A percentile compares a stretch with the other conserved stretches of the same genome.
These are phyloP conservation scores for Melanerpes aurifrons DNA, from an alignment of 2,113 vertebrate genomes.

Conservation along the genomic window DNA sequence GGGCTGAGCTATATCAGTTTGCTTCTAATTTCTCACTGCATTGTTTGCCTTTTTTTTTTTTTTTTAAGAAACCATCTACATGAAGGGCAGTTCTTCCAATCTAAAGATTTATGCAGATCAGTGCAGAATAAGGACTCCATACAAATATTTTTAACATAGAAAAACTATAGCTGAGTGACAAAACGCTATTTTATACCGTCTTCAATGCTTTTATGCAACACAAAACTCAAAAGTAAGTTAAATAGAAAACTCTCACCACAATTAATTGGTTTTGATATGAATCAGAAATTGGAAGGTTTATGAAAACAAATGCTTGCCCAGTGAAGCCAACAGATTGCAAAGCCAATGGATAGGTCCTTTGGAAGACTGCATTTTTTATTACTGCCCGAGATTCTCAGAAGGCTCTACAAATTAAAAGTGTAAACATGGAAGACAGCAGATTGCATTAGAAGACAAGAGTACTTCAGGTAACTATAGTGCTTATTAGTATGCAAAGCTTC, in stretches of 20 bases:
- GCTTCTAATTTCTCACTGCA: background rate
- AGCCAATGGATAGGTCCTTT: background rate
- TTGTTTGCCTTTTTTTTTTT: background rate
- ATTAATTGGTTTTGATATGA: background rate
- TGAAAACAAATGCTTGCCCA: background rate
- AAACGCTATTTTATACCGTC: background rate
- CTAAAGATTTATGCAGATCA: background rate
- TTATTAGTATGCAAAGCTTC: slow-evolving; percentile 3
- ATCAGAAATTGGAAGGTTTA: background rate
- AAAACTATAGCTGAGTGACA: background rate
- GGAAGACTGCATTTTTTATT: background rate
- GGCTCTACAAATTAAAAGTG: background rate
- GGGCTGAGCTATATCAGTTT: background rate
- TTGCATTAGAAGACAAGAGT: background rate
- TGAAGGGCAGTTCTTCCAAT: background rate
- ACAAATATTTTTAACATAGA: background rate
- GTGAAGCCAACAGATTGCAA: background rate
- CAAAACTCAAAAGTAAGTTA: background rate
- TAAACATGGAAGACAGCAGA: background rate
- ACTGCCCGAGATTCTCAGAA: background rate
- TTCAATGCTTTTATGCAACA: background rate
- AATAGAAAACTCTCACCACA: background rate
- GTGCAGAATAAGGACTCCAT: background rate
- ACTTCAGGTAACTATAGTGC: background rate
- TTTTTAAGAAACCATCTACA: background rate